Conservation (phyloP, 2,113 vertebrate genomes). For the Callipepla californica region DNA sequence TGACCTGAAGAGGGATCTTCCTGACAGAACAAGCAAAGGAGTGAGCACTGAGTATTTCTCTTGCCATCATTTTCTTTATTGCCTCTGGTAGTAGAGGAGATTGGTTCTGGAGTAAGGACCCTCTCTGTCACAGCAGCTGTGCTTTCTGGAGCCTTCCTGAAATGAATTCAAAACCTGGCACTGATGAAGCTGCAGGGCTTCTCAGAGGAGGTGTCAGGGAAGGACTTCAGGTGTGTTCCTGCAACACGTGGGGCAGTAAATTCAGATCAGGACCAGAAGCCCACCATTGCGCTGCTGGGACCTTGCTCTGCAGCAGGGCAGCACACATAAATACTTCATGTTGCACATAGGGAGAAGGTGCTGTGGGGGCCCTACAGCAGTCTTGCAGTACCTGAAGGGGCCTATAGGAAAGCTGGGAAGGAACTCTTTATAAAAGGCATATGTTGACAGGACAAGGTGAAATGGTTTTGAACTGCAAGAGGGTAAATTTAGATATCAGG, state of each 20-base stretch:
- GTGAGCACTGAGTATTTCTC: conserved; percentile 4
- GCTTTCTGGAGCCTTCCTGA: neutral
- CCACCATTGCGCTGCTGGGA: neutral
- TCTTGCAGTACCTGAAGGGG: no score
- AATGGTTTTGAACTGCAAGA: no score
- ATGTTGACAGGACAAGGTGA: no score
- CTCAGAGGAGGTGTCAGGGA: neutral
- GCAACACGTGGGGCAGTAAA: neutral
- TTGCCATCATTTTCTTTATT: neutral
- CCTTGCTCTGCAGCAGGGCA: neutral
- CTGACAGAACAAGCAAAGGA: neutral
- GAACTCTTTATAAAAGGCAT: no score
- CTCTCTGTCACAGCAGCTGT: neutral
- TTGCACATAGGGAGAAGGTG: no score
- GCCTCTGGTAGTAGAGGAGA: neutral
- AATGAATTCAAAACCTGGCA: neutral
- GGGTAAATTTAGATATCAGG: no score
- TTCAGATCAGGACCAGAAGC: neutral
- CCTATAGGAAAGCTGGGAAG: no score
- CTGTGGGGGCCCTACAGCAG: no score
- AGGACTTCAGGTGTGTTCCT: neutral
- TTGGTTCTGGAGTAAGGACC: neutral
- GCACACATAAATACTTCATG: neutral
- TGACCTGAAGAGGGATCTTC: conserved; percentile 25
- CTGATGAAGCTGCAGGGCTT: neutral